These are phyloP conservation scores for Daphoenositta chrysoptera DNA, from an alignment of 2,113 vertebrate genomes.

Conservation along the genomic window DNA sequence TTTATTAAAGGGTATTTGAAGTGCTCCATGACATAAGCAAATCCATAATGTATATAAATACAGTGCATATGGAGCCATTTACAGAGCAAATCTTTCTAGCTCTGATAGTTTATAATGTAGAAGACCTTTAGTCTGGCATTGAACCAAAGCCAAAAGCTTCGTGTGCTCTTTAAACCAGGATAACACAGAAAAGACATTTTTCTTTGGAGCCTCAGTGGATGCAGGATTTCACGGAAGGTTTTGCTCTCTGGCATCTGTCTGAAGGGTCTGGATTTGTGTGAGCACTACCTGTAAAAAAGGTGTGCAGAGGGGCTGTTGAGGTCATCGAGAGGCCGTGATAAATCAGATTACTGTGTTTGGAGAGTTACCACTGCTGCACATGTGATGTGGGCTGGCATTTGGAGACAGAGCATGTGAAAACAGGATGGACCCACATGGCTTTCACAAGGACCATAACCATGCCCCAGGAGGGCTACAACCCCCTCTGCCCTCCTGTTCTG, in stretches of 20 bases:
- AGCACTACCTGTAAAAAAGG: not conserved
- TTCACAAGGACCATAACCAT: not conserved
- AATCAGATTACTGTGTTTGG: not conserved
- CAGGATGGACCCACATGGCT: rapidly evolving
- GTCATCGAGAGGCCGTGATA: not conserved
- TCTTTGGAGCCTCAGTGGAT: not conserved
- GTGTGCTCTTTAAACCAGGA: not conserved
- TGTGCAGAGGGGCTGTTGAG: not conserved
- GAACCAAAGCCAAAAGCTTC: not conserved
- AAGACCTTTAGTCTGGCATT: not conserved
- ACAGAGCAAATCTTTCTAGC: conserved; percentile 5
- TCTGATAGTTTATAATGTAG: not conserved
- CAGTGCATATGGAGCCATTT: not conserved
- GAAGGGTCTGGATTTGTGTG: not conserved
- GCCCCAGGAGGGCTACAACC: not conserved
- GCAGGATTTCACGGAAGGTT: not conserved
- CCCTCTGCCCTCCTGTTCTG: not conserved
- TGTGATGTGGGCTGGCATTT: rapidly evolving
- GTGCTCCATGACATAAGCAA: conserved; percentile 27
- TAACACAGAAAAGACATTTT: not conserved
- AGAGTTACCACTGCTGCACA: not conserved
- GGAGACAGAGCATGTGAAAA: not conserved
- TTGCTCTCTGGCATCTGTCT: not conserved
- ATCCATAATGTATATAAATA: not conserved
- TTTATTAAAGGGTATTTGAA: conserved; percentile 48